phyloP scores from a whole-genome alignment of 2,113 vertebrate species.

The Ovis canadensis region DNA sequence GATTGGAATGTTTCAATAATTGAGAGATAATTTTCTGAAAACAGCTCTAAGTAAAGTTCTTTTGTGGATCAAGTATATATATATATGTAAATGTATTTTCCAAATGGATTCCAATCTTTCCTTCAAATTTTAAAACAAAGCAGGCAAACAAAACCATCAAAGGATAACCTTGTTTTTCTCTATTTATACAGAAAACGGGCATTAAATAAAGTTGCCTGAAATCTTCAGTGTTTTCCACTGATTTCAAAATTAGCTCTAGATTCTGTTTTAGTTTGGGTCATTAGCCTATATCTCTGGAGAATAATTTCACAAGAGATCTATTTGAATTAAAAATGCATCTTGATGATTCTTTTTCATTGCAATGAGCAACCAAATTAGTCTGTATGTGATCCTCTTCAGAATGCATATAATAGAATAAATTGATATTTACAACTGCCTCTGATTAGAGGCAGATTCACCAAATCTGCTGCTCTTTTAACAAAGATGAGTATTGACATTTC shows the following conservation, averaged over 20 bases:
- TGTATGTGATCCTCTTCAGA: constrained; percentile 19
- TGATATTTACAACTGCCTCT: not conserved
- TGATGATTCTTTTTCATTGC: constrained; percentile 28
- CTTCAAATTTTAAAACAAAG: not conserved
- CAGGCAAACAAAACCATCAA: not conserved
- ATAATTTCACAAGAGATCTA: constrained; percentile 34
- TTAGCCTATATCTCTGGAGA: constrained; percentile 24
- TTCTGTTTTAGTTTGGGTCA: not conserved
- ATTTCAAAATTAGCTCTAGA: constrained; percentile 32
- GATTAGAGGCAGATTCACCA: not conserved
- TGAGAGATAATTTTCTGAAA: not conserved
- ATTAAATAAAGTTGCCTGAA: not conserved
- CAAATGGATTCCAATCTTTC: not conserved
- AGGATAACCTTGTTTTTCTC: not conserved
- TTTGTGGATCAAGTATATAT: not conserved
- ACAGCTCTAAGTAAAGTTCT: not conserved
- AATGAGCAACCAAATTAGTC: constrained; percentile 15
- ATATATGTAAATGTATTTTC: not conserved
- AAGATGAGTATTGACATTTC: not conserved
- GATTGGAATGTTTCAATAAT: not conserved
- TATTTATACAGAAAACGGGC: not conserved
- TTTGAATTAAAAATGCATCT: constrained; percentile 52
- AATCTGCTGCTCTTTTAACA: not conserved
- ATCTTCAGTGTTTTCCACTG: not conserved
- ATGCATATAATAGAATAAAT: not conserved